Evolutionary conservation across 2,888 invertebrate genomes (phyloP).

Genomic region (Lepidochrysops patricia): DNA sequence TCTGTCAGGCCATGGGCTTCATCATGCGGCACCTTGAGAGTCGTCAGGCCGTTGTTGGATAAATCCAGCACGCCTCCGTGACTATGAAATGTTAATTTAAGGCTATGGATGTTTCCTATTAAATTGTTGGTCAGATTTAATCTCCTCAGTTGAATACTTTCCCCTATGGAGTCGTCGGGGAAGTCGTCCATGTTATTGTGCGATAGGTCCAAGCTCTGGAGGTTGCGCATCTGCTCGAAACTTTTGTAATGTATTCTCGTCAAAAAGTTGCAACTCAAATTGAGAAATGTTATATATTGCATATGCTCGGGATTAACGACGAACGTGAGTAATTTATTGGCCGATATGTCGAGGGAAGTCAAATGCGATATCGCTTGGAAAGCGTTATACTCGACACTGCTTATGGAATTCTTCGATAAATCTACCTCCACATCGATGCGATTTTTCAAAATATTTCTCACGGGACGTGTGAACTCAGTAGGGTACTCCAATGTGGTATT

Average conservation of each 20-base stretch:
- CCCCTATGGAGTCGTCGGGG: conserved; percentile 42
- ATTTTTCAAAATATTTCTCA: conserved; percentile 29
- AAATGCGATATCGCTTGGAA: conserved; percentile 46
- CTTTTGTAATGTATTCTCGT: conserved; percentile 39
- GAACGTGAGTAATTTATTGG: conserved; percentile 45
- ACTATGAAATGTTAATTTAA: conserved; percentile 48
- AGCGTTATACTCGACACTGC: conserved; percentile 46
- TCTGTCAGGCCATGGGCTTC: conserved; percentile 41
- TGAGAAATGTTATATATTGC: conserved; percentile 41
- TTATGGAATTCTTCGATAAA: conserved; percentile 50
- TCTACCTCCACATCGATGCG: conserved; percentile 45
- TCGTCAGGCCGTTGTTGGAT: conserved; percentile 47
- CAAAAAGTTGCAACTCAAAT: conserved; percentile 50
- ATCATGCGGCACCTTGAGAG: conserved; percentile 39
- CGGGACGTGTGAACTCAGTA: conserved; percentile 26
- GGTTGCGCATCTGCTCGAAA: conserved; percentile 45
- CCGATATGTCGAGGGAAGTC: conserved; percentile 46
- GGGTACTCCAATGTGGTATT: conserved; percentile 41
- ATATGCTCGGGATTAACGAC: conserved; percentile 43
- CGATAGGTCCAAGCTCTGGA: conserved; percentile 59
- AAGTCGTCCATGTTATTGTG: conserved; percentile 43
- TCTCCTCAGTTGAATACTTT: conserved; percentile 41
- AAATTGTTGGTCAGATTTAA: conserved; percentile 52
- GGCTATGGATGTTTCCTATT: conserved; percentile 35
- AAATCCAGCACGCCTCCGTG: conserved; percentile 54